phyloP scores from a whole-genome alignment of 2,113 vertebrate species.

The Arenaria interpres region DNA sequence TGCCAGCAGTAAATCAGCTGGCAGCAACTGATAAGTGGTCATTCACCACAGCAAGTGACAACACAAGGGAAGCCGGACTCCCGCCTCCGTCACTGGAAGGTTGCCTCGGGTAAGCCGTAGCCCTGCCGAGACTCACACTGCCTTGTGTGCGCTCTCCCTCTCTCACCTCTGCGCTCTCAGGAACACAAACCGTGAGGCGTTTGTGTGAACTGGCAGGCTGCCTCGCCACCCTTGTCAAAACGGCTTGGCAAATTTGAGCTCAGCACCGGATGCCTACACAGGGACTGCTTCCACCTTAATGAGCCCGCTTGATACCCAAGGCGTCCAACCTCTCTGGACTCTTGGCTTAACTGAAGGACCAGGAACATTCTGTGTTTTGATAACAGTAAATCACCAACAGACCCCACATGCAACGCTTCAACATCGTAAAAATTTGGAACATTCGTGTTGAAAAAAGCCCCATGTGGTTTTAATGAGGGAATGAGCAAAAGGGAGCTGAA shows the following conservation, averaged over 20 bases:
- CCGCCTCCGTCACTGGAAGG: neutral
- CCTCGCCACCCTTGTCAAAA: neutral
- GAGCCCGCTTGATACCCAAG: neutral
- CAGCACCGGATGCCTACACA: neutral
- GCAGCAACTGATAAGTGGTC: neutral
- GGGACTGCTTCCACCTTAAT: neutral
- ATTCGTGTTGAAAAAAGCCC: neutral
- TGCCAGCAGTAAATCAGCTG: neutral
- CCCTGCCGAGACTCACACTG: neutral
- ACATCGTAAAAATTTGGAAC: neutral
- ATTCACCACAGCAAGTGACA: neutral
- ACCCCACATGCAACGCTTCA: neutral
- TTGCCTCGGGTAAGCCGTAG: neutral
- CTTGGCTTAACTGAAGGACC: neutral
- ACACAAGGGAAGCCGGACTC: accelerated
- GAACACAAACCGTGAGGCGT: neutral
- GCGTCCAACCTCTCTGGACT: neutral
- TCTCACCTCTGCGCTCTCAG: neutral
- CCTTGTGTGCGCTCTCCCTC: neutral
- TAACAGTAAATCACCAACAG: neutral
- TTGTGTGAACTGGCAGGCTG: neutral
- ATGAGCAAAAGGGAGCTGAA: neutral
- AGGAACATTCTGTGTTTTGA: neutral
- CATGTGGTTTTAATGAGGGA: neutral
- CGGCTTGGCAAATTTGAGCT: neutral